Percentiles rank a stretch among this genome's conserved stretches.
These are phyloP conservation scores for Macquaria ambigua DNA, from an alignment of 2,113 vertebrate species.

Conservation along the genomic window DNA sequence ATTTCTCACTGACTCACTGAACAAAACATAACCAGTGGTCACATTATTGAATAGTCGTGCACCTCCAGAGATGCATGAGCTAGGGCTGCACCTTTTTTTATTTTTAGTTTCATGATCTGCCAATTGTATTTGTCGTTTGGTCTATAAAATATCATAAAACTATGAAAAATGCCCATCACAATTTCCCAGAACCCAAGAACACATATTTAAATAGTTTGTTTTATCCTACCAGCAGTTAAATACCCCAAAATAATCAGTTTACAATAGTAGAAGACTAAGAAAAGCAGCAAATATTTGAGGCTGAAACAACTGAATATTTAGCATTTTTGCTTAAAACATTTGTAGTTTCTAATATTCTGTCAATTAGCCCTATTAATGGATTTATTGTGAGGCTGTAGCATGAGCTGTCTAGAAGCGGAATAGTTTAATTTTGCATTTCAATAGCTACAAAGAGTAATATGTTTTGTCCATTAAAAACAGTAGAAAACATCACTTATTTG, in stretches of 20 bases:
- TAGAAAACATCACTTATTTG: not conserved
- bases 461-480: conserved; percentile 1
- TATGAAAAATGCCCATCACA: not conserved
- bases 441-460: not conserved
- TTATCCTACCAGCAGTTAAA: not conserved
- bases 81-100: not conserved
- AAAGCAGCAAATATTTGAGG: not conserved
- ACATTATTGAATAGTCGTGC: not conserved
- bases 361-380: not conserved
- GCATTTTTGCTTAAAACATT: not conserved
- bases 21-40: conserved; percentile 4
- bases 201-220: not conserved
- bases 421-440: not conserved
- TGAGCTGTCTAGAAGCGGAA: not conserved
- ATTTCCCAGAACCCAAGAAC: not conserved
- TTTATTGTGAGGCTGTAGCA: not conserved
- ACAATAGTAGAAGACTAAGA: not conserved
- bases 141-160: not conserved
- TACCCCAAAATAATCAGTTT: not conserved
- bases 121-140: not conserved
- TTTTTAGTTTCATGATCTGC: not conserved
- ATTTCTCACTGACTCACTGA: conserved; percentile 12
- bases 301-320: not conserved
- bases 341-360: not conserved
- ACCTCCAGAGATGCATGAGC: not conserved